A percentile compares a stretch with the other conserved stretches of the same genome.
phyloP scores from a whole-genome alignment of 2,888 invertebrate genomes.

The Drosophila falleni region DNA sequence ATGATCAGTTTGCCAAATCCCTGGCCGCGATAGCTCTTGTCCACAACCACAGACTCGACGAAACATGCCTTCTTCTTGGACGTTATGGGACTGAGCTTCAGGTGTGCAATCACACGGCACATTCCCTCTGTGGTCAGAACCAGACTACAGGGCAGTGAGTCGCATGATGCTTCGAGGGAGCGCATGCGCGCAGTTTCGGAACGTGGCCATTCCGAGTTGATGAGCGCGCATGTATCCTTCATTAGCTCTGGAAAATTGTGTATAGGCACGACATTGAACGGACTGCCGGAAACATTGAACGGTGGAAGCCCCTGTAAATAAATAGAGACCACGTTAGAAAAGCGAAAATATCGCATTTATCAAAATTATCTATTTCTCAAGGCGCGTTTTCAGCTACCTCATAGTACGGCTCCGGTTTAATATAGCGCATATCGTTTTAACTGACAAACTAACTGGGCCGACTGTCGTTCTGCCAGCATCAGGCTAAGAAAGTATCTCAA shows the following conservation, averaged over 20 bases:
- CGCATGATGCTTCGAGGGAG: slow-evolving; percentile 90
- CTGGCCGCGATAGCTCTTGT: slow-evolving; percentile 89
- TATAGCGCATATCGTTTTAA: slow-evolving; percentile 82
- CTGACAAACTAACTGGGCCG: slow-evolving; percentile 59
- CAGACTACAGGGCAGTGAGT: slow-evolving; percentile 90
- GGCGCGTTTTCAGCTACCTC: slow-evolving; percentile 77
- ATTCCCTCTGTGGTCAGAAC: slow-evolving; percentile 88
- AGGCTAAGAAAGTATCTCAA: slow-evolving; percentile 56
- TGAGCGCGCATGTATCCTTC: slow-evolving; percentile 90
- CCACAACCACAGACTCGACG: slow-evolving; percentile 93
- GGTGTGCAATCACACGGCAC: slow-evolving; percentile 90
- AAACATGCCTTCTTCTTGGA: slow-evolving; percentile 90
- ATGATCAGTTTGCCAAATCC: slow-evolving; percentile 92
- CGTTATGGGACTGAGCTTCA: slow-evolving; percentile 91
- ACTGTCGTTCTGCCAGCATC: slow-evolving; percentile 63
- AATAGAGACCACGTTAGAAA: background rate
- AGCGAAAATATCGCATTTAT: background rate
- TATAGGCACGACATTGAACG: slow-evolving; percentile 88
- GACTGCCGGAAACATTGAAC: slow-evolving; percentile 85
- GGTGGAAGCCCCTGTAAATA: slow-evolving; percentile 85
- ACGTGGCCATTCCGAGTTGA: slow-evolving; percentile 95
- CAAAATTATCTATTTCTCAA: background rate
- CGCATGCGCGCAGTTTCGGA: slow-evolving; percentile 92
- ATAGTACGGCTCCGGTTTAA: slow-evolving; percentile 84
- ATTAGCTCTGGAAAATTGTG: slow-evolving; percentile 91